Percentiles rank a stretch among this genome's conserved stretches.
Evolutionary conservation across 1,140 invertebrate genomes (phyloP).

Genomic region (Laupala kohalensis): DNA sequence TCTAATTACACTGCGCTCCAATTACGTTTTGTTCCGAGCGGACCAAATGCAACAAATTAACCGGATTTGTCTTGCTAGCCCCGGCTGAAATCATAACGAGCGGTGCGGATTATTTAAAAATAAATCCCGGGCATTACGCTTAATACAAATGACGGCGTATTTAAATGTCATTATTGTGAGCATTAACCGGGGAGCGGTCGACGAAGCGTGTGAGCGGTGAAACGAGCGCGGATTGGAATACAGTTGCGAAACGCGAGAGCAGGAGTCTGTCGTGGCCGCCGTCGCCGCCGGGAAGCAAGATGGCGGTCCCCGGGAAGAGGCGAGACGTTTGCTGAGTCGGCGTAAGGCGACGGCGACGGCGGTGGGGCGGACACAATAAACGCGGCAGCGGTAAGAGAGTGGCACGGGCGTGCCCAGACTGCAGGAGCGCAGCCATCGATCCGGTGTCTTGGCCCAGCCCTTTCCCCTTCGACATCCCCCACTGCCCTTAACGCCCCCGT

Average conservation of each 20-base stretch:
- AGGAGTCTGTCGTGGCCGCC: no score
- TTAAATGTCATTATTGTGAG: not conserved
- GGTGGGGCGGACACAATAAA: not conserved
- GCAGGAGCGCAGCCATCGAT: not conserved
- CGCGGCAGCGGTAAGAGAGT: not conserved
- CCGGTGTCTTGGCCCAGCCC: not conserved
- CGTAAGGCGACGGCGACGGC: no score
- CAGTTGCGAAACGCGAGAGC: not conserved
- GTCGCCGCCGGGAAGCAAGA: not conserved
- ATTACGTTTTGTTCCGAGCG: not conserved
- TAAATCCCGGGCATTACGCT: not conserved
- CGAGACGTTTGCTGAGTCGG: not conserved
- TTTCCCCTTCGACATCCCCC: no score
- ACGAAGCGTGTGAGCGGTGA: not conserved
- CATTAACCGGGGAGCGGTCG: not conserved
- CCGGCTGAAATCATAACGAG: not conserved
- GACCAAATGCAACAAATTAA: not conserved
- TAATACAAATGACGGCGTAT: not conserved
- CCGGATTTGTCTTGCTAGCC: not conserved
- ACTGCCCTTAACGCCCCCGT: no score
- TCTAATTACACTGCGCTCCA: not conserved
- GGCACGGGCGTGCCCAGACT: not conserved
- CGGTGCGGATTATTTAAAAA: not conserved
- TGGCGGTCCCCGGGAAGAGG: not conserved
- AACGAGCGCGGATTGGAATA: no score